Evolutionary conservation across 1,140 invertebrate species (phyloP).

Genomic region (Antheraea mylitta): DNA sequence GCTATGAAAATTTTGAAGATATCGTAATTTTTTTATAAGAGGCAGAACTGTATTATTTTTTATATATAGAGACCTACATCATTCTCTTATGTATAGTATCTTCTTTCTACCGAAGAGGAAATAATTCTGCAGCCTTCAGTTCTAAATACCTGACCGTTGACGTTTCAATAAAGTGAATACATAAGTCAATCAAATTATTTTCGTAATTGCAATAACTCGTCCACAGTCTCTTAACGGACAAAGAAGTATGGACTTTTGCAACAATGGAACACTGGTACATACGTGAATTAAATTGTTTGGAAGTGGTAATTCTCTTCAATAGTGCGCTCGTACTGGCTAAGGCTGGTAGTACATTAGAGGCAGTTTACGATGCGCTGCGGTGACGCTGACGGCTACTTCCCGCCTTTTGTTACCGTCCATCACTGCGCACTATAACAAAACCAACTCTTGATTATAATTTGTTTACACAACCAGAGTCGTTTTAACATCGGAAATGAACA

Average conservation of each 20-base stretch:
- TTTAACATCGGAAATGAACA: too few species aligned
- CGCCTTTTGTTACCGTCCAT: constrained; percentile 44
- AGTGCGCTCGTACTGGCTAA: constrained; percentile 14
- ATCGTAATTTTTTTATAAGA: too few species aligned
- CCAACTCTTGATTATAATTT: constrained; percentile 11
- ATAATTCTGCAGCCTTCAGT: too few species aligned
- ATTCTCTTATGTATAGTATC: too few species aligned
- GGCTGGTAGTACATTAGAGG: constrained; percentile 9
- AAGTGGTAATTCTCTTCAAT: background rate
- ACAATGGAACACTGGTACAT: background rate
- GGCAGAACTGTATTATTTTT: too few species aligned
- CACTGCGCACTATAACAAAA: constrained; percentile 28
- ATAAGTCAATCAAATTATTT: background rate
- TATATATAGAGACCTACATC: too few species aligned
- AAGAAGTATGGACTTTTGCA: background rate
- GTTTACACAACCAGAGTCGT: too few species aligned
- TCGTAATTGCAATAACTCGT: background rate
- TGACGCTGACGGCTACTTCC: constrained; percentile 42
- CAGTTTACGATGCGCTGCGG: constrained; percentile 10
- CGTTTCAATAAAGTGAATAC: background rate
- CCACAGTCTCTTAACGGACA: background rate
- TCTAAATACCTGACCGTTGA: too few species aligned
- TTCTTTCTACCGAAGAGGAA: too few species aligned
- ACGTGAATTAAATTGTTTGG: background rate
- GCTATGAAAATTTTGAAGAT: too few species aligned